Evolutionary conservation across 37 sponge, comb jelly and placozoan species (phyloP), one percentile per base, ranked within the genome.

Genomic region (Petrosia ficiformis): DNA sequence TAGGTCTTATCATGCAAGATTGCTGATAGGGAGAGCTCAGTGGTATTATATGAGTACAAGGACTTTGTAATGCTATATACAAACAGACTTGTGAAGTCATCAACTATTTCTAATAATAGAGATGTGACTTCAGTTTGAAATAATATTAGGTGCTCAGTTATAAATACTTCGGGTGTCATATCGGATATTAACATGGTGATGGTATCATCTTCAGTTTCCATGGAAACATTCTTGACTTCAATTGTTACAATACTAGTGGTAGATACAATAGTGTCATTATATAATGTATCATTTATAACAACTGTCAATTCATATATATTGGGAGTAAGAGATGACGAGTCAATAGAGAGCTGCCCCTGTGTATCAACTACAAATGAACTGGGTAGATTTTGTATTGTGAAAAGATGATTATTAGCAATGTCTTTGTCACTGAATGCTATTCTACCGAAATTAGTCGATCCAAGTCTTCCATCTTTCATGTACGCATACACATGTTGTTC

Each of bases 361-460:
- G 24, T 42, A 26, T 30, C 43, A 3, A 74, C 19, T 0, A 24
- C 0, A 21, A 80, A 28, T n/a, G 41, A 41, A 44, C 37, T n/a
- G 2, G 44, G 70, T 59, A 30, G 71, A 11, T 28, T 39, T 4
- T 1, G 1, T 5, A 25, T 43, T 19, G 59, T 35, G 19, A 83
- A 26, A 65, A 64, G 19, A 44, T 86, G 77, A 33, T 78, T 36
- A 35, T 86, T 91, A 22, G 84, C 73, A 24, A 85, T 77, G 41
- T 91, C 92, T 0, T 84, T 80, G 44, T 91, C 92, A 54, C 75
- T 79, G 11, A 67, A 75, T 35, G 38, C 72, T 11, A 86, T 72
- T 43, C 30, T 22, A 1, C 87, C 92, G 32, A 86, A 60, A 8
- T 54, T 37, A 3, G n/a, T 22, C 8, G 80, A 30, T 56, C 35